phyloP scores from a whole-genome alignment of 2,113 vertebrate genomes.

The Pituophis catenifer region DNA sequence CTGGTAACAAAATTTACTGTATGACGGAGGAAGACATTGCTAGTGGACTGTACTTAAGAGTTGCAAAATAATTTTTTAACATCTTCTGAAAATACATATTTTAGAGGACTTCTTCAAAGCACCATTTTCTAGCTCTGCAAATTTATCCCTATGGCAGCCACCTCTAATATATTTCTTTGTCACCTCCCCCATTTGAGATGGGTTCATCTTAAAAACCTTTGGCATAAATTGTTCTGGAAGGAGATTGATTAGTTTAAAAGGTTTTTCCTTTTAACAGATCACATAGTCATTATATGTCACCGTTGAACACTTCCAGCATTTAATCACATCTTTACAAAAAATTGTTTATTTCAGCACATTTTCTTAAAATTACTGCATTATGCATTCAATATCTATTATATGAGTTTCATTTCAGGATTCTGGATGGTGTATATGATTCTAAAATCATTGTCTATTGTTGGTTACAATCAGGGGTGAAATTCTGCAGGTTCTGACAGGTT shows the following conservation, averaged over 20 bases:
- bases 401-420: background rate
- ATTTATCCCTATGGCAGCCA: slow-evolving; percentile 57
- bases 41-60: slow-evolving; percentile 45
- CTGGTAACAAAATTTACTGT: background rate
- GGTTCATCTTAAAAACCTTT: slow-evolving; percentile 68
- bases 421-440: background rate
- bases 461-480: too few species aligned
- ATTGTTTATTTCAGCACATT: slow-evolving; percentile 34
- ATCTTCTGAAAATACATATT: slow-evolving; percentile 48
- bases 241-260: slow-evolving; percentile 70
- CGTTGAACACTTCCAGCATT: slow-evolving; percentile 56
- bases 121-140: slow-evolving; percentile 50
- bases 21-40: slow-evolving; percentile 15
- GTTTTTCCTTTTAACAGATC: slow-evolving; percentile 72
- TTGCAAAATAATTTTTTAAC: slow-evolving; percentile 53
- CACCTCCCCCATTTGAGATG: slow-evolving; percentile 61
- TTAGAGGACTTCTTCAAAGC: slow-evolving; percentile 54
- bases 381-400: background rate
- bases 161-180: slow-evolving; percentile 67
- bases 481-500: too few species aligned
- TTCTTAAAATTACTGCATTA: slow-evolving; percentile 12
- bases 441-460: background rate
- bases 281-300: slow-evolving; percentile 65
- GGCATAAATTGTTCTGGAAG: slow-evolving; percentile 64
- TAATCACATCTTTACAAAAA: slow-evolving; percentile 57